Percentiles rank a stretch among this genome's conserved stretches.
These are phyloP conservation scores for Acrocephalus arundinaceus DNA, from an alignment of 2,113 vertebrate species.

Conservation along the genomic window DNA sequence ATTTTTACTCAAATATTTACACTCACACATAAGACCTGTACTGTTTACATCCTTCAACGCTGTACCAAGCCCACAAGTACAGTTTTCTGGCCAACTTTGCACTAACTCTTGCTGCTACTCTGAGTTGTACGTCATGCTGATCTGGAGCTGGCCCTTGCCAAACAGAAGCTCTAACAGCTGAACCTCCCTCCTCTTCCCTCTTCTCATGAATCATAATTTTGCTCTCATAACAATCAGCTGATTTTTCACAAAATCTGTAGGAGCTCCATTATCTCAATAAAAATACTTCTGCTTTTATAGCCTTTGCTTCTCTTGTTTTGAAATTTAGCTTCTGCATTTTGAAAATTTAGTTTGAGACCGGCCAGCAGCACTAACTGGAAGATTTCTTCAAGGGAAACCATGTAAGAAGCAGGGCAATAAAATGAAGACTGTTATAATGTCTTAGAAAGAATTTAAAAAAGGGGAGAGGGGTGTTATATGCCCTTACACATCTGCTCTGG, in stretches of 20 bases:
- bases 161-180: constrained; percentile 20
- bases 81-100: neutral
- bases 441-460: neutral
- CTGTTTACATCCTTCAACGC: neutral
- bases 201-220: constrained; percentile 13
- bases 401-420: neutral
- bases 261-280: neutral
- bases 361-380: neutral
- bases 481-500: neutral
- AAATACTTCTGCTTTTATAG: neutral
- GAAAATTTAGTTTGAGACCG: neutral
- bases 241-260: constrained; percentile 19
- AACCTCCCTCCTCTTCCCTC: constrained; percentile 33
- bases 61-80: neutral
- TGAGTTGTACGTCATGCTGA: neutral
- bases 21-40: fast-evolving
- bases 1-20: neutral
- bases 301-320: neutral
- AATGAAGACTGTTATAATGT: neutral
- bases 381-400: neutral
- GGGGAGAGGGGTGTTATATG: neutral
- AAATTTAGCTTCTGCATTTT: neutral
- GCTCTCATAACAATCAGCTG: constrained; percentile 16
- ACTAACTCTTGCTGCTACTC: neutral
- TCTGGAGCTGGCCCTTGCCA: neutral